These are phyloP conservation scores for Phyto melanocephala DNA, from an alignment of 2,888 invertebrate species.

Conservation along the genomic window DNA sequence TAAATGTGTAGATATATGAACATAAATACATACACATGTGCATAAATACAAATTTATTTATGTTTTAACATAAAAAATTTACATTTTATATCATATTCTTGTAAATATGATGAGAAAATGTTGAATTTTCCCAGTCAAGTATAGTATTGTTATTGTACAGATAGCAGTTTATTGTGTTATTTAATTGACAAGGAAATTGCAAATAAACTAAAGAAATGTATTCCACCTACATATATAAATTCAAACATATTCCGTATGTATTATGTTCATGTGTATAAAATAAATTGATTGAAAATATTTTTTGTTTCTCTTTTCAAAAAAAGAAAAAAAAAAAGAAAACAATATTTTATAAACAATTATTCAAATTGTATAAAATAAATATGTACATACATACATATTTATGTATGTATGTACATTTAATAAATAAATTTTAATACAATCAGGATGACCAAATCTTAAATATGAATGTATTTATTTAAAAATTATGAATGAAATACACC, in stretches of 20 bases:
- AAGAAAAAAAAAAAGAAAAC: too few relatives aligned
- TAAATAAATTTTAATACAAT: too few relatives aligned
- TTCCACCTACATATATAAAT: constrained; percentile 27
- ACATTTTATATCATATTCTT: too few relatives aligned
- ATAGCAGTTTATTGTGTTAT: background rate
- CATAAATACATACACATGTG: background rate
- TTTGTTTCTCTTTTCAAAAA: background rate
- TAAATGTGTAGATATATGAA: background rate
- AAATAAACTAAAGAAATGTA: constrained; percentile 45
- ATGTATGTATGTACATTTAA: too few relatives aligned
- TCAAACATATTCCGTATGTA: too few relatives aligned
- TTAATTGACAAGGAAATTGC: constrained; percentile 40
- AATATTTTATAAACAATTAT: constrained; percentile 1
- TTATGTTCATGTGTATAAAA: too few relatives aligned
- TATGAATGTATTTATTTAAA: constrained; percentile 23
- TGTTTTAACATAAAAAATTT: too few relatives aligned
- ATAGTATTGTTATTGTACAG: background rate
- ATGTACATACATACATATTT: background rate
- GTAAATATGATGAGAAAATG: background rate
- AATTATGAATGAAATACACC: constrained; percentile 48
- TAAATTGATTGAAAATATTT: background rate
- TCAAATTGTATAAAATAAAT: background rate
- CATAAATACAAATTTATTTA: too few relatives aligned
- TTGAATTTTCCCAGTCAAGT: background rate
- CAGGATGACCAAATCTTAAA: background rate